These are phyloP conservation scores for Argopecten irradians DNA, from an alignment of 1,140 invertebrate species.

Conservation along the genomic window DNA sequence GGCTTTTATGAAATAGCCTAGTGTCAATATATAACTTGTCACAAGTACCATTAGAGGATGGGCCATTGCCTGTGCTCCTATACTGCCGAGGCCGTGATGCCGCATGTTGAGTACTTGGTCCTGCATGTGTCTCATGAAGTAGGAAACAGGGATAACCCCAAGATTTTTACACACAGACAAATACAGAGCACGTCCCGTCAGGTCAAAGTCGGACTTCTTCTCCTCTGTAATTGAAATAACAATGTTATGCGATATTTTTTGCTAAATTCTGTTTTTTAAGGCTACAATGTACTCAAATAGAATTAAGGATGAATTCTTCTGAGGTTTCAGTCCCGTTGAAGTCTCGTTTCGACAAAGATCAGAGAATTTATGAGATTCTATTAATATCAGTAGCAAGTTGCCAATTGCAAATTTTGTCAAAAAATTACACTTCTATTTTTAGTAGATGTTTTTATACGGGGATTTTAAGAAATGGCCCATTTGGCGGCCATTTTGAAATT, in stretches of 20 bases:
- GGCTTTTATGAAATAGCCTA: too few species aligned
- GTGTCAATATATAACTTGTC: not conserved
- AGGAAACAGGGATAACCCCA: conserved; percentile 61
- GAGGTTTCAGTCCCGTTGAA: too few species aligned
- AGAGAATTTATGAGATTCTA: too few species aligned
- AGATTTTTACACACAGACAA: conserved; percentile 59
- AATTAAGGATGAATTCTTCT: not conserved
- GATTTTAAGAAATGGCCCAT: too few species aligned
- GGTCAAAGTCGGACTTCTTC: conserved; percentile 57
- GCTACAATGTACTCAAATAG: not conserved
- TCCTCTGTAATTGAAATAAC: conserved; percentile 30
- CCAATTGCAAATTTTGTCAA: too few species aligned
- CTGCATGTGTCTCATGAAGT: conserved; percentile 64
- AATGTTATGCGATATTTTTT: not conserved
- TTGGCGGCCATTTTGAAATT: too few species aligned
- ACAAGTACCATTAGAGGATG: conserved; percentile 58
- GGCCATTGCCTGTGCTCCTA: conserved; percentile 63
- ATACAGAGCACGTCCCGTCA: conserved; percentile 54
- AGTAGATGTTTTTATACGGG: too few species aligned
- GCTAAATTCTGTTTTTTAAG: not conserved
- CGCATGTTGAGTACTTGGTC: conserved; percentile 55
- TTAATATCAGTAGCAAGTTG: too few species aligned
- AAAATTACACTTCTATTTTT: too few species aligned
- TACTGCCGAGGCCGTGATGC: conserved; percentile 64
- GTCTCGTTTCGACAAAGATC: too few species aligned